Conservation (phyloP, 2,888 invertebrate genomes). For the Sphaeridia pumilis region DNA sequence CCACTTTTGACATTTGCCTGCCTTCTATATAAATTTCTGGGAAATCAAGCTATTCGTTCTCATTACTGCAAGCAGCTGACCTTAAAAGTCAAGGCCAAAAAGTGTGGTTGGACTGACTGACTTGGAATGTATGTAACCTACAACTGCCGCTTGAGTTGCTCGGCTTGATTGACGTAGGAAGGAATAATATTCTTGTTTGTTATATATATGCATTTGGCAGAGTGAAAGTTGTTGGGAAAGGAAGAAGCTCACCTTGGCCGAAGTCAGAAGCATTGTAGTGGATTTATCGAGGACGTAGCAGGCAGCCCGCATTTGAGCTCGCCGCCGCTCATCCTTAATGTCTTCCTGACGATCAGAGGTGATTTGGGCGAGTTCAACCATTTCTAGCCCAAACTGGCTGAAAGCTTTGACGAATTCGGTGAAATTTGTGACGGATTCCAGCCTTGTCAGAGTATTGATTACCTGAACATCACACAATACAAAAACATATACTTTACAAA, state of each 20-base stretch:
- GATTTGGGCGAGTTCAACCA: slow-evolving; percentile 94
- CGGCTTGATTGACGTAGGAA: too few relatives aligned
- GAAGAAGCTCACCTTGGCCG: slow-evolving; percentile 86
- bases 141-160: too few relatives aligned
- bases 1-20: too few relatives aligned
- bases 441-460: slow-evolving; percentile 65
- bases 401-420: slow-evolving; percentile 96
- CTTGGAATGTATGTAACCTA: too few relatives aligned
- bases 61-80: too few relatives aligned
- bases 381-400: slow-evolving; percentile 94
- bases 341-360: slow-evolving; percentile 75
- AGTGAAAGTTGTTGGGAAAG: too few relatives aligned
- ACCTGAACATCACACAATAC: slow-evolving; percentile 45
- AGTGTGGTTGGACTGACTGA: too few relatives aligned
- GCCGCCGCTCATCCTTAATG: slow-evolving; percentile 78
- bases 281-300: slow-evolving; percentile 89
- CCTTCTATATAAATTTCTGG: too few relatives aligned
- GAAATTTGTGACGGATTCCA: slow-evolving; percentile 79
- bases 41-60: too few relatives aligned
- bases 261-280: slow-evolving; percentile 90
- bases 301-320: slow-evolving; percentile 94
- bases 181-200: too few relatives aligned
- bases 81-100: too few relatives aligned
- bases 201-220: neutral
- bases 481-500: neutral